A percentile compares a stretch with the other conserved stretches of the same genome.
Evolutionary conservation across 2,888 invertebrate species (phyloP).

Genomic region (Amiota communis): DNA sequence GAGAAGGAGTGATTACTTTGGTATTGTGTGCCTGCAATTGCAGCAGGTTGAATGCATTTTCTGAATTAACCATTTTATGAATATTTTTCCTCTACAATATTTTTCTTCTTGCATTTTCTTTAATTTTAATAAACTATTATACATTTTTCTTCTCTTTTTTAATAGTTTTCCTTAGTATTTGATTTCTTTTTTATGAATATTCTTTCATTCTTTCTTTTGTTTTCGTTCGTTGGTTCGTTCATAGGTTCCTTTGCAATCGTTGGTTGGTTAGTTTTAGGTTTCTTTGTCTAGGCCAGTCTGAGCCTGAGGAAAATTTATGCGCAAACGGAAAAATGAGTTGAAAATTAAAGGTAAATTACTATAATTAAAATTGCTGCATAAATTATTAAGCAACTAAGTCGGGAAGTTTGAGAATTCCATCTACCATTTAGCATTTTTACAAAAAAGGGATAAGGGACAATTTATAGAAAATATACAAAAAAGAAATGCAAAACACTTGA

Average conservation of each 20-base stretch:
- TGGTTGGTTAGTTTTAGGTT: background rate
- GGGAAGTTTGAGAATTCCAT: background rate
- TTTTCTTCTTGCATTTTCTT: constrained; percentile 9
- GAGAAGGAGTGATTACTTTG: background rate
- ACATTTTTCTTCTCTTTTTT: constrained; percentile 4
- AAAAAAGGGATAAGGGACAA: too few relatives aligned
- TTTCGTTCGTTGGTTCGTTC: background rate
- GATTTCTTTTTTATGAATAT: constrained; percentile 4
- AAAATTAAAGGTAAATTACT: constrained; percentile 37
- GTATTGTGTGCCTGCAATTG: constrained; percentile 8
- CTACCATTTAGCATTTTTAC: background rate
- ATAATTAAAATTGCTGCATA: constrained; percentile 60
- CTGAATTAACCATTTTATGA: constrained; percentile 28
- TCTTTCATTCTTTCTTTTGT: background rate
- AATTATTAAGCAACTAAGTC: constrained; percentile 26
- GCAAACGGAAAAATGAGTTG: constrained; percentile 27
- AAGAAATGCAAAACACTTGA: too few relatives aligned
- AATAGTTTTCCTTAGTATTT: background rate
- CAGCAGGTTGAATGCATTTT: constrained; percentile 32
- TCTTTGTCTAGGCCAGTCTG: background rate
- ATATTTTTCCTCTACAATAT: constrained; percentile 1
- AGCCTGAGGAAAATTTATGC: constrained; percentile 24
- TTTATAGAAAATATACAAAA: too few relatives aligned
- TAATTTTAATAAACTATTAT: background rate
- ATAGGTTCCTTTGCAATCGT: background rate